phyloP scores from a whole-genome alignment of 1,140 invertebrate species.

The Bombyx mandarina region DNA sequence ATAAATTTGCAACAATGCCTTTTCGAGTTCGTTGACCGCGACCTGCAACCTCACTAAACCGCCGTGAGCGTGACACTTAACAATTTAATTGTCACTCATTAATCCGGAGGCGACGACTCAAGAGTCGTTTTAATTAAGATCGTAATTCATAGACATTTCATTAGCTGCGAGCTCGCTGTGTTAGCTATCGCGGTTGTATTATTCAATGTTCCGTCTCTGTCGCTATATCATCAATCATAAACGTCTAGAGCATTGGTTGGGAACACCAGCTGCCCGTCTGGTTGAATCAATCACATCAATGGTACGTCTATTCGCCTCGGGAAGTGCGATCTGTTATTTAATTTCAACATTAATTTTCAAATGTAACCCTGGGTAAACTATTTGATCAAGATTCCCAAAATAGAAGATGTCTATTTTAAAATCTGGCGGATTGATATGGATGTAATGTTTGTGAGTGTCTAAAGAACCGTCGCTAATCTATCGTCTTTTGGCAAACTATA shows the following conservation, averaged over 20 bases:
- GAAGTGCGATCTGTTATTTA: too few relatives aligned
- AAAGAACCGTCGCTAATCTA: slow-evolving; percentile 37
- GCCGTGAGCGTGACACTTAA: slow-evolving; percentile 52
- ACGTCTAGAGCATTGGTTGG: slow-evolving; percentile 6
- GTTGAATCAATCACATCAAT: slow-evolving; percentile 45
- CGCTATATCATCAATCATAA: slow-evolving; percentile 36
- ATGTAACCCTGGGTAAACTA: too few relatives aligned
- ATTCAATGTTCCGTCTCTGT: not conserved
- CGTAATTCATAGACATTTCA: slow-evolving; percentile 40
- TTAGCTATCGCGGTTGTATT: not conserved
- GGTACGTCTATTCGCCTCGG: too few relatives aligned
- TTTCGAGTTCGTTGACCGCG: slow-evolving; percentile 44
- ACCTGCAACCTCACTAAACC: slow-evolving; percentile 53
- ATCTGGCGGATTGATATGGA: slow-evolving; percentile 40
- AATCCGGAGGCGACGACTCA: slow-evolving; percentile 43
- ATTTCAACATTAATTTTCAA: too few relatives aligned
- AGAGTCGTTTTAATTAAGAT: slow-evolving; percentile 46
- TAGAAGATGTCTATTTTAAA: slow-evolving; percentile 23
- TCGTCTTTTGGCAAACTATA: slow-evolving; percentile 65
- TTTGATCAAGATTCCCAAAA: slow-evolving; percentile 24
- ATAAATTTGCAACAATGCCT: slow-evolving; percentile 36
- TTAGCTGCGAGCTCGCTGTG: slow-evolving; percentile 14
- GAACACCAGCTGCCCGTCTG: slow-evolving; percentile 22
- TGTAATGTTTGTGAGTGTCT: slow-evolving; percentile 29
- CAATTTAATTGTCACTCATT: slow-evolving; percentile 64